phyloP scores from a whole-genome alignment of 1,140 invertebrate species.

The Leptinotarsa lineolata region DNA sequence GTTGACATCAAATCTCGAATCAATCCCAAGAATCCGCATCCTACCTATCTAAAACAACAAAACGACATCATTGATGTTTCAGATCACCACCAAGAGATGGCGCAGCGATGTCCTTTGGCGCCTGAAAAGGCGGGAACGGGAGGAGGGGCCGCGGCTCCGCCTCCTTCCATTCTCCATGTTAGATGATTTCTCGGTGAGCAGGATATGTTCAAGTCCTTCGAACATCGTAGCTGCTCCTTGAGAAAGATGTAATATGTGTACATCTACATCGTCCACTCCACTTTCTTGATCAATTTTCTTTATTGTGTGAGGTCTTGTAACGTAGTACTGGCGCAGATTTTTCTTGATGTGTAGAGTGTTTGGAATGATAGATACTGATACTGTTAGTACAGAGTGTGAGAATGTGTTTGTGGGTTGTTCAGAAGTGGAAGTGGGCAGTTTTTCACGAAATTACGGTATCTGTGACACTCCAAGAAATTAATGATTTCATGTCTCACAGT shows the following conservation, averaged over 20 bases:
- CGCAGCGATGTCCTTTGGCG: constrained; percentile 38
- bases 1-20: no score
- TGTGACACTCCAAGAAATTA: no score
- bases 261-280: constrained; percentile 23
- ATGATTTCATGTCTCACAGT: no score
- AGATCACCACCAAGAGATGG: constrained; percentile 46
- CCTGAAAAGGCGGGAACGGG: constrained; percentile 34
- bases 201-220: constrained; percentile 50
- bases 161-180: constrained; percentile 46
- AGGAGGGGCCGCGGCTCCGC: constrained; percentile 45
- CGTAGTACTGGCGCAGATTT: not conserved
- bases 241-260: constrained; percentile 28
- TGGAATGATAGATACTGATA: no score
- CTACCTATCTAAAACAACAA: constrained; percentile 40
- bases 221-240: constrained; percentile 41
- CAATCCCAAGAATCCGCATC: not conserved
- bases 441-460: no score
- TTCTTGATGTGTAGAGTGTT: no score
- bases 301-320: constrained; percentile 17
- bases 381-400: no score
- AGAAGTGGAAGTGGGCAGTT: no score
- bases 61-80: constrained; percentile 32
- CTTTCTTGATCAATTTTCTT: constrained; percentile 36
- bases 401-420: no score
- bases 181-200: constrained; percentile 49